Conservation (phyloP, 2,797 vertebrate species). For the Mus caroli region DNA sequence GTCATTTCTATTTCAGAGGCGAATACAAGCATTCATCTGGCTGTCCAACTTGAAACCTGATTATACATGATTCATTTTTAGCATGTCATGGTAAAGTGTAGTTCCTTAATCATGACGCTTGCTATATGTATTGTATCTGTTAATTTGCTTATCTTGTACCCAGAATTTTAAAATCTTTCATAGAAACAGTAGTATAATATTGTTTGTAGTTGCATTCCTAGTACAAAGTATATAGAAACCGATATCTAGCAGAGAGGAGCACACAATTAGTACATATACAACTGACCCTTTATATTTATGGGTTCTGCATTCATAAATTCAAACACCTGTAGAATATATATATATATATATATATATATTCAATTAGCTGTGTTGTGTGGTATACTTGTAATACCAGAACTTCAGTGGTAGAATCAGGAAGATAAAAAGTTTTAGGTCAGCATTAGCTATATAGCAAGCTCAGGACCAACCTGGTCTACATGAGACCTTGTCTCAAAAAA, state of each 20-base stretch:
- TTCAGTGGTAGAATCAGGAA: neutral
- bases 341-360: too few relatives aligned
- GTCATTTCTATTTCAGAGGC: neutral
- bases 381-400: neutral
- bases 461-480: neutral
- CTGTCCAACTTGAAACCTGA: neutral
- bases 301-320: neutral
- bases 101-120: neutral
- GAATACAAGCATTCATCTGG: neutral
- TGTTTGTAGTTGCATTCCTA: neutral
- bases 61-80: slow-evolving; percentile 4
- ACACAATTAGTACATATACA: neutral
- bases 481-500: neutral
- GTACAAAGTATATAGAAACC: neutral
- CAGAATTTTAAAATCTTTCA: slow-evolving; percentile 1
- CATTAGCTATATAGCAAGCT: neutral
- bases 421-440: neutral
- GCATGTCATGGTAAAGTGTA: neutral
- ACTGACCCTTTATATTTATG: neutral
- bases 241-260: neutral
- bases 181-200: neutral
- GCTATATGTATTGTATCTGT: neutral
- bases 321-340: neutral
- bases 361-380: neutral
- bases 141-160: neutral